A percentile compares a stretch with the other conserved stretches of the same genome.
Evolutionary conservation across 2,797 vertebrate genomes (phyloP).

Genomic region (Cryptoblepharus egeriae): DNA sequence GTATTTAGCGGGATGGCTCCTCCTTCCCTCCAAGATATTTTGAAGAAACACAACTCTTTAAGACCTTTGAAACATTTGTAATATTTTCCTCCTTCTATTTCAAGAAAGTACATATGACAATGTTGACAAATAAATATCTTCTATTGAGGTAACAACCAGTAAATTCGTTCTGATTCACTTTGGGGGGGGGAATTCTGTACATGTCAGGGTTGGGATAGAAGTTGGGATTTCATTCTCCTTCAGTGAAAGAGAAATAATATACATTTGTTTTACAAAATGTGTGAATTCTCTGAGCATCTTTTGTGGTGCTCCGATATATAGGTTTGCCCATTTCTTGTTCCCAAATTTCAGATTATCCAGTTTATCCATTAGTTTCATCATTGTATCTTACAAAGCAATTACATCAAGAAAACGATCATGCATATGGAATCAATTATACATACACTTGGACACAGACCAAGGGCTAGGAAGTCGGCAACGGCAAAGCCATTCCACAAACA

Average conservation of each 20-base stretch:
- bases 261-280: neutral
- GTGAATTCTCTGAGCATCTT: slow-evolving; percentile 33
- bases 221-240: too few species aligned
- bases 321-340: slow-evolving; percentile 79
- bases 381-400: slow-evolving; percentile 99
- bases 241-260: neutral
- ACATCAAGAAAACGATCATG: slow-evolving; percentile 99
- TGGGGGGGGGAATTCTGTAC: slow-evolving; percentile 15
- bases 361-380: slow-evolving; percentile 97
- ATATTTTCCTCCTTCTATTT: slow-evolving; percentile 63
- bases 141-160: slow-evolving; percentile 41
- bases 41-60: slow-evolving; percentile 53
- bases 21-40: slow-evolving; percentile 23
- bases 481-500: slow-evolving; percentile 85
- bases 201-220: neutral
- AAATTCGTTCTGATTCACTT: slow-evolving; percentile 67
- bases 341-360: slow-evolving; percentile 89
- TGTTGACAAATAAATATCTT: slow-evolving; percentile 61
- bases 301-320: slow-evolving; percentile 22
- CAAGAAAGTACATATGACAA: slow-evolving; percentile 58
- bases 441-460: slow-evolving; percentile 96
- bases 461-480: slow-evolving; percentile 91
- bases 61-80: slow-evolving; percentile 53
- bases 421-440: slow-evolving; percentile 98
- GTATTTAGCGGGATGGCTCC: slow-evolving; percentile 50